Base-by-base conservation (phyloP, 2,888 invertebrate genomes). In the Quadriops clusia region DNA sequence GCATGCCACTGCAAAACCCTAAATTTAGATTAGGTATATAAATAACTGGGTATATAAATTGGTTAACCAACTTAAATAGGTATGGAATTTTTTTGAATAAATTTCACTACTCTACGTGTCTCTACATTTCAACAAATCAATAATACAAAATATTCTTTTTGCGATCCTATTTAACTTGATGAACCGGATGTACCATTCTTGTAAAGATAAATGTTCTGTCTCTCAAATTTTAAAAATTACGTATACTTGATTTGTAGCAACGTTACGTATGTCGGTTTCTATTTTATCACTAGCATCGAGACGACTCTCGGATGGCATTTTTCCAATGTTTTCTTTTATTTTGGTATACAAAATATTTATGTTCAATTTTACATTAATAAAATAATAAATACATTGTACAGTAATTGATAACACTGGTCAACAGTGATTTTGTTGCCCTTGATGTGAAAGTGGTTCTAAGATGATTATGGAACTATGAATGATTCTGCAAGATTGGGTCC, bases 221-320 rank as follows among this genome's bases (percentile, higher is more conserved):
- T n/a, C n/a, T n/a, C n/a, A n/a, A n/a, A n/a, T n/a, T n/a, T 48
- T 46, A 41, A 46, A 47, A 50, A 39, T 49, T 54, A 54, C 58
- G 58, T 58, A 58, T 58, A 58, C 58, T 53, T 53, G 41, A 47
- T 52, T 58, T 58, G 56, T 57, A 56, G 54, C 54, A 52, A 49
- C 50, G 47, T 50, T 58, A 59, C 59, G 59, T 59, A 59, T 58
- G 51, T 57, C 52, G 48, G 50, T 56, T 53, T 46, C 24, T 32
- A 13, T 43, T 46, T 51, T 50, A 54, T 53, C 53, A 54, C 54
- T 51, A 50, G 47, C 49, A 52, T 37, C 30, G 34, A 37, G 39
- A 28, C 37, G 31, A 32, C 32, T 39, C 41, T 32, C 41, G 43
- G 46, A 46, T 43, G 49, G 49, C 49, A 34, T 37, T n/a, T n/a